Base-by-base conservation (phyloP, 2,797 vertebrate species). In the Cirrhinus molitorella region DNA sequence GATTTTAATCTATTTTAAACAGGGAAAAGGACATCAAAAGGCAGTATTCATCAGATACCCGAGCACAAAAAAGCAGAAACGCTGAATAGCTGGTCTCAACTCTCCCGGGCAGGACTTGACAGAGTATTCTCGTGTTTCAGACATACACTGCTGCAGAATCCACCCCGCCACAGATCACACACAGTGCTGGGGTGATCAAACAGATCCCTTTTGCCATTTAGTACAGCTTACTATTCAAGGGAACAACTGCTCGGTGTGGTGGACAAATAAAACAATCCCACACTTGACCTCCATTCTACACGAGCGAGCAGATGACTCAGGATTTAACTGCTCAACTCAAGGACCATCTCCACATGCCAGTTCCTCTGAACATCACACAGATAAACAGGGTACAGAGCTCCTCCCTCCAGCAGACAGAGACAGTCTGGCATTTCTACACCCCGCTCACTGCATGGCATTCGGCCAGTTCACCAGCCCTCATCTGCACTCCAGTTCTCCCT, bases 61-160 rank as follows among this genome's bases (percentile, higher is more conserved):
- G 67, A 57, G 53, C 51, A 84, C 55, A 77, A 78, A 72, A 59
- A 78, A 71, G 63, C 25, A 59, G 43, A 76, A 13, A 84, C 17
- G 61, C 45, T 57, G 40, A 82, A 81, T 81, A 81, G 72, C 51
- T 61, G 37, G 3, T 63, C 51, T 65, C 70, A 79, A 66, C 70
- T 80, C 25, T 81, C 78, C 43, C 61, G 68, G 71, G 66, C 37
- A 74, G 78, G 67, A 83, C 67, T 45, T 75, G 85, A 55, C 17
- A 59, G 67, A 79, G 78, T 72, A 72, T 75, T 83, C 84, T 85
- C 67, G 1, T 49, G 61, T 85, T 81, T 83, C 68, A 86, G 21
- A 63, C 53, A 43, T 57, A 85, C 65, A 88, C 84, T 84, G 43
- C 45, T 71, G 84, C 81, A 87, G 83, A 89, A 28, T 55, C 31